Evolutionary conservation across 2,888 invertebrate genomes (phyloP).

Genomic region (Erebia ligea): DNA sequence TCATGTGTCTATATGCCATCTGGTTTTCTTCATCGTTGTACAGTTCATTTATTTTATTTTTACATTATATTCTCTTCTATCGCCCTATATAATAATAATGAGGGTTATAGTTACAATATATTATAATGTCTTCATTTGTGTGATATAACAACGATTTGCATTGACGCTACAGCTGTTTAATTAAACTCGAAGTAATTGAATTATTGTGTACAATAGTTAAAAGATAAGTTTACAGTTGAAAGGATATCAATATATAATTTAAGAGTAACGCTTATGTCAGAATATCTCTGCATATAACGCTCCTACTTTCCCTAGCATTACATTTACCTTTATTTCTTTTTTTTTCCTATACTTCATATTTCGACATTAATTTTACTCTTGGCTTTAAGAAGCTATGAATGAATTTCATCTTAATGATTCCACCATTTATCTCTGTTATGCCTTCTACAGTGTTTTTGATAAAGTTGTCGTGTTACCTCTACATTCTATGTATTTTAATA

Average conservation of each 20-base stretch:
- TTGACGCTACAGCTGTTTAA: constrained; percentile 1
- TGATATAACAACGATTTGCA: constrained; percentile 2
- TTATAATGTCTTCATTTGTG: constrained; percentile 1
- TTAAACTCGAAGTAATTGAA: background rate
- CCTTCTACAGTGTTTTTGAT: background rate
- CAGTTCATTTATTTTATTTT: constrained; percentile 59
- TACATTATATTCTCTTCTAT: background rate
- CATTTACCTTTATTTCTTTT: background rate
- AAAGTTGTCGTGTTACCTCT: background rate
- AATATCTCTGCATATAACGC: too few relatives aligned
- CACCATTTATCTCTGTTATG: background rate
- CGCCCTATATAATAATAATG: constrained; percentile 2
- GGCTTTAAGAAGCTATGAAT: background rate
- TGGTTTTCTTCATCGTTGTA: constrained; percentile 30
- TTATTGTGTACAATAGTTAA: background rate
- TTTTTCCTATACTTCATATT: background rate
- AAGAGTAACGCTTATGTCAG: too few relatives aligned
- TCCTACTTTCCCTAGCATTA: too few relatives aligned
- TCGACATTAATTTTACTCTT: background rate
- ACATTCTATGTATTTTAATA: too few relatives aligned
- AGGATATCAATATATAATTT: background rate
- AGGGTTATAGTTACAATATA: background rate
- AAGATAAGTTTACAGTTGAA: background rate
- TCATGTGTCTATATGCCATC: constrained; percentile 63
- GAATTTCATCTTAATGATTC: background rate